Evolutionary conservation across 92 coral and sea anemone genomes (phyloP), one percentile per base, ranked within the genome.

Genomic region (Actinernus sp.): DNA sequence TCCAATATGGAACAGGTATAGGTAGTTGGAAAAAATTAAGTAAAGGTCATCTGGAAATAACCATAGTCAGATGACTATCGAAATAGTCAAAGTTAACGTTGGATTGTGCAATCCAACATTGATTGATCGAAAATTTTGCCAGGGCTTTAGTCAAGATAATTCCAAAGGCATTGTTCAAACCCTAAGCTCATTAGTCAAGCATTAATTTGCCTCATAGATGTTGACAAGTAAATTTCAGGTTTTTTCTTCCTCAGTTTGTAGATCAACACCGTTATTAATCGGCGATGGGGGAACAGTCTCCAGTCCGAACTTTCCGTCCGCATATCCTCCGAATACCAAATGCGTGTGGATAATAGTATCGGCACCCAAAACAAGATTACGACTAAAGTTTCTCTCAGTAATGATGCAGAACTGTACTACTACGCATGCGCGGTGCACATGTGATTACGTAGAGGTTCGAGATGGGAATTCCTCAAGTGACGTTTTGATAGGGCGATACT

Each of bases 371-470:
- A 56, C 72, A 24, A 79, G 89, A 31, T 50, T 83, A 6, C 47
- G 10, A 60, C 40, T 83, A 0, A 61, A 45, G 14, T 10, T 82
- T 37, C 28, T 26, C 1, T 7, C 45, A 14, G 38, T 83, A 56
- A 45, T 55, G 26, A 46, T 83, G 1, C 83, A 83, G 66, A 67
- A 58, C 28, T 83, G 89, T 33, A 58, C 81, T 8, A 76, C 70
- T 4, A 61, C 73, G 6, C 54, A 65, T 20, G 76, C 64, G 11
- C 68, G 68, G 23, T 83, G 89, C 26, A 64, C 49, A 17, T 83
- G 89, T 44, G 93, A 84, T 49, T 76, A 69, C 31, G 58, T 88
- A 13, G 89, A 88, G 60, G 74, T 88, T 31, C 73, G 83, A 41
- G 93, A 88, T 54, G 93, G 93, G 18, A 41, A 71, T 13, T 51